Evolutionary conservation across 1,140 invertebrate genomes (phyloP).

Genomic region (Cotesia chilonis): DNA sequence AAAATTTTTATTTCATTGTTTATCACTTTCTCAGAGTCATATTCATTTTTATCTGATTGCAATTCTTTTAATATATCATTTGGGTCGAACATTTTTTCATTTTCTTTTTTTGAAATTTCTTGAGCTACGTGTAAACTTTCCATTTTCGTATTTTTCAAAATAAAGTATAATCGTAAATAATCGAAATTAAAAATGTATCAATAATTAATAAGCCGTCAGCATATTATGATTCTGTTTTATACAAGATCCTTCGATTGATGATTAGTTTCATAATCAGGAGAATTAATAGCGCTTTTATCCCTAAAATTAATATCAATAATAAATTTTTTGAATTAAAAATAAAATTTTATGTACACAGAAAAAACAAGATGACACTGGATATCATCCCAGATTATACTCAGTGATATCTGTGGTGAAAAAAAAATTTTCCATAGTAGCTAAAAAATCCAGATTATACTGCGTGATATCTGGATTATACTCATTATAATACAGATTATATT

Average conservation of each 20-base stretch:
- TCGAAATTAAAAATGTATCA: too few relatives aligned
- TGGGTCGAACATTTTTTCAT: neutral
- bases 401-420: too few relatives aligned
- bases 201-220: neutral
- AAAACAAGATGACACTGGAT: too few relatives aligned
- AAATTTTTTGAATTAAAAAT: neutral
- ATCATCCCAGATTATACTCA: too few relatives aligned
- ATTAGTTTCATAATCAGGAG: constrained; percentile 1
- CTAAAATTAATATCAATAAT: constrained; percentile 13
- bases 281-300: neutral
- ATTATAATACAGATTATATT: too few relatives aligned
- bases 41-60: constrained; percentile 18
- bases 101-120: neutral
- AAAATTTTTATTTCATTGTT: constrained; percentile 33
- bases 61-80: constrained; percentile 15
- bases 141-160: constrained; percentile 1
- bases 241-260: neutral
- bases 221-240: constrained; percentile 15
- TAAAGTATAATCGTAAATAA: neutral
- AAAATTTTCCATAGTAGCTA: too few relatives aligned
- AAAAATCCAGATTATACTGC: too few relatives aligned
- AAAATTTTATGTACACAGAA: too few relatives aligned
- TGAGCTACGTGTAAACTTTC: constrained; percentile 2
- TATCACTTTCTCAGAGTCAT: constrained; percentile 5
- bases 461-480: too few relatives aligned